phyloP scores from a whole-genome alignment of 64 coral and sea anemone genomes.

The Catalaphyllia jardinei region DNA sequence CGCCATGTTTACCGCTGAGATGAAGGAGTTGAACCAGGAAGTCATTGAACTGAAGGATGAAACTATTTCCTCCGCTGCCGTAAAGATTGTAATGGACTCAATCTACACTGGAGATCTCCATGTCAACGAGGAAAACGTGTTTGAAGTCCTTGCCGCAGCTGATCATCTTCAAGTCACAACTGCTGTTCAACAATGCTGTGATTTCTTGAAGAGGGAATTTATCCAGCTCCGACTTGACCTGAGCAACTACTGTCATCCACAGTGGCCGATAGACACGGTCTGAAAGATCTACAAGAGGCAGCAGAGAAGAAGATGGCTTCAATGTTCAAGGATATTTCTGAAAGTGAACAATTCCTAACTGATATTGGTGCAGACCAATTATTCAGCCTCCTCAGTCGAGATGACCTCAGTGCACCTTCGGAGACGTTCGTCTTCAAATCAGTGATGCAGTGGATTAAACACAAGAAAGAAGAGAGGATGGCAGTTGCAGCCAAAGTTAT shows the following conservation, averaged over 20 bases:
- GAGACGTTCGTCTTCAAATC: slow-evolving; percentile 11
- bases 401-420: slow-evolving; percentile 6
- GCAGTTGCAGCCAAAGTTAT: background rate
- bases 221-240: background rate
- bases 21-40: slow-evolving; percentile 8
- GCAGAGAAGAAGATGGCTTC: background rate
- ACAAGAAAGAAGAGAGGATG: slow-evolving; percentile 11
- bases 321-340: background rate
- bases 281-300: background rate
- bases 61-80: background rate
- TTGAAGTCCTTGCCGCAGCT: background rate
- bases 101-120: background rate
- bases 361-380: background rate
- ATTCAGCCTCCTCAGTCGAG: background rate
- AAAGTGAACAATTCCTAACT: background rate
- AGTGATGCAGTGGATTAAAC: slow-evolving; percentile 12
- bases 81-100: background rate
- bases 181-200: background rate
- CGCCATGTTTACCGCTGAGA: slow-evolving; percentile 57
- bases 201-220: background rate
- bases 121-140: background rate
- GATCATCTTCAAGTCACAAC: background rate
- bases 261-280: background rate
- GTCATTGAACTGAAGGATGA: background rate
- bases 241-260: background rate